Evolutionary conservation across 2,797 vertebrate genomes (phyloP).

Genomic region (Arremon aurantiirostris): DNA sequence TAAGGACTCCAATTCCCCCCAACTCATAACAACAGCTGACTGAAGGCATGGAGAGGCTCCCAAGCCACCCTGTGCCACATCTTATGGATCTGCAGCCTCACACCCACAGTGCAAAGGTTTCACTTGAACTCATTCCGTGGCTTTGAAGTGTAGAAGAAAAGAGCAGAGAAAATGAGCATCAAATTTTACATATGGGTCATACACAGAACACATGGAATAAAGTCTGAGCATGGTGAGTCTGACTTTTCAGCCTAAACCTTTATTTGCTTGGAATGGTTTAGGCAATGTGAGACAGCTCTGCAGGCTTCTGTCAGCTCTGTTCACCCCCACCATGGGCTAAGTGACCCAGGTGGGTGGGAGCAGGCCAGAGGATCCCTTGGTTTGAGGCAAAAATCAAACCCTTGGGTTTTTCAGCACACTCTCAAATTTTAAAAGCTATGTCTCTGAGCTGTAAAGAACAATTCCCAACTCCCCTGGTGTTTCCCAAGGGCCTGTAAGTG

Average conservation of each 20-base stretch:
- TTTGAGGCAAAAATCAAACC: not conserved
- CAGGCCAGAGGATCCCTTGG: not conserved
- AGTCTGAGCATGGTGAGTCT: fast-evolving
- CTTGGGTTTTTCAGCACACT: not conserved
- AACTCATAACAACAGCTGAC: not conserved
- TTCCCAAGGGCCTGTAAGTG: not conserved
- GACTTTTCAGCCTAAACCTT: not conserved
- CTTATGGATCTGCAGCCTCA: not conserved
- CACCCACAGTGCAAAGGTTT: not conserved
- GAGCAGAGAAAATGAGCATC: not conserved
- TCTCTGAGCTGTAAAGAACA: not conserved
- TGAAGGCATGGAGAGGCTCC: not conserved
- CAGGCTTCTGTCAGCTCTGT: not conserved
- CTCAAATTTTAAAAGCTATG: not conserved
- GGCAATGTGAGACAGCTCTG: not conserved
- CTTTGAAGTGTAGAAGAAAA: not conserved
- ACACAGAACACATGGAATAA: not conserved
- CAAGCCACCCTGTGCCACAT: not conserved
- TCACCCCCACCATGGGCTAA: not conserved
- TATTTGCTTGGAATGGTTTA: not conserved
- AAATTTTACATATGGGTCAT: not conserved
- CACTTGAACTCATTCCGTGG: not conserved
- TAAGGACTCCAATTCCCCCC: not conserved
- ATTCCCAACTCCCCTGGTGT: not conserved
- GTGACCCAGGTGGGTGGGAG: fast-evolving